Base-by-base conservation (phyloP, 2,797 vertebrate genomes). In the Protonibea diacanthus region DNA sequence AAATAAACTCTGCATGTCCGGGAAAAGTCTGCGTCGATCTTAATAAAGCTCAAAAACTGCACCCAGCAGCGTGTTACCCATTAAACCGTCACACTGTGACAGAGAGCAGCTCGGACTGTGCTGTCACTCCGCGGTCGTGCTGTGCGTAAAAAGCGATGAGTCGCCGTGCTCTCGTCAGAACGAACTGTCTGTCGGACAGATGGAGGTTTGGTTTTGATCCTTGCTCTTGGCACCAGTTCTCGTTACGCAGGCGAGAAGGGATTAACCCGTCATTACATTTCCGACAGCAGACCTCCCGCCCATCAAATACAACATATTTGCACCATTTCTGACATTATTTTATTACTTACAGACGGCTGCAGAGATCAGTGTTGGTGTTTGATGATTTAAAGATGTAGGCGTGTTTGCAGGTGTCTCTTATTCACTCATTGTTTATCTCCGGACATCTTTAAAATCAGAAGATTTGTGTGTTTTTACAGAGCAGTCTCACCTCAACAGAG, bases 161-260 rank as follows among this genome's bases (percentile, higher is more conserved):
- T 47, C 60, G 55, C 81, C 20, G 55, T 2, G 59, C 5, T 38
- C 64, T 55, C n/a, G 21, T 63, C 86, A 53, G 78, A 61, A 15
- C 72, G 13, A 51, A 82, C 73, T 86, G 83, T 42, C 59, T 21
- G 65, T 25, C 66, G 56, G 61, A 68, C 86, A 90, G 90, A 90
- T 85, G 84, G 78, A 38, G 74, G 9, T 29, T 45, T 48, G 85
- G 47, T 85, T 91, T 86, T 85, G 78, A 88, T 71, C 79, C 38
- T 27, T 17, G 61, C 64, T 72, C 53, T 62, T 83, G 86, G 84
- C 89, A 77, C 80, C 0, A 17, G 47, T 73, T 29, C 58, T 70
- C 68, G 40, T 88, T 89, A 92, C 88, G 92, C 88, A 89, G 74
- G 88, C 78, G 78, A 80, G 55, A 38, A 38, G 53, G 74, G 86